These are phyloP conservation scores for Spizaetus ornatus DNA, from an alignment of 2,113 vertebrate species.

Conservation along the genomic window DNA sequence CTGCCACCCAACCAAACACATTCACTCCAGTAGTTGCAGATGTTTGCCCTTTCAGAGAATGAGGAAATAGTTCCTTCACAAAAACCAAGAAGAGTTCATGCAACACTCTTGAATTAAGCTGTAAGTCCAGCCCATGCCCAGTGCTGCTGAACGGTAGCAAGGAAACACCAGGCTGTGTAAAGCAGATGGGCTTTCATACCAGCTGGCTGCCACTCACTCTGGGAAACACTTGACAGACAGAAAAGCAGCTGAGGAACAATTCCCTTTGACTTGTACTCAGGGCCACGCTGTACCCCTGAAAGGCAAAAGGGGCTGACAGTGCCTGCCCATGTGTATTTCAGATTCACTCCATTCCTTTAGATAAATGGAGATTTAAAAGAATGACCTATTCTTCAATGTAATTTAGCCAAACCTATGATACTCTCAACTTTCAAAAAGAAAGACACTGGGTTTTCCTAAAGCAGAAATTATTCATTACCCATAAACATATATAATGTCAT, in stretches of 20 bases:
- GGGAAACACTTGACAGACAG: not conserved
- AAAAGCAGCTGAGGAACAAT: not conserved
- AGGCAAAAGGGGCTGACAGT: not conserved
- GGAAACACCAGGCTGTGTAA: not conserved
- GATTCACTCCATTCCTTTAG: not conserved
- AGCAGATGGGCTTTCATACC: not conserved
- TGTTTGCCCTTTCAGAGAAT: not conserved
- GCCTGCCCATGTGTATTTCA: not conserved
- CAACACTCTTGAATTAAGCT: not conserved
- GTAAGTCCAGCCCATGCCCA: not conserved
- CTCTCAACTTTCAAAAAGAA: not conserved
- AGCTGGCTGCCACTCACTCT: not conserved
- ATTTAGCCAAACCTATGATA: not conserved
- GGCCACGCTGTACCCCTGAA: rapidly evolving
- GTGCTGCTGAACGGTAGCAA: not conserved
- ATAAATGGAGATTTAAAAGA: not conserved
- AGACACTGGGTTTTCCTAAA: not conserved
- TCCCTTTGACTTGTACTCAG: not conserved
- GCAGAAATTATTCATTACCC: not conserved
- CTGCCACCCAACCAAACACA: not conserved
- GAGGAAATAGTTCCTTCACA: not conserved
- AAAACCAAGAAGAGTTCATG: not conserved
- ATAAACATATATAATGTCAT: not conserved
- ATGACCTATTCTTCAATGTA: not conserved
- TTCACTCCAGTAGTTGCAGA: not conserved